These are phyloP conservation scores for Bombus haemorrhoidalis DNA, from an alignment of 1,140 invertebrate species.

Conservation along the genomic window DNA sequence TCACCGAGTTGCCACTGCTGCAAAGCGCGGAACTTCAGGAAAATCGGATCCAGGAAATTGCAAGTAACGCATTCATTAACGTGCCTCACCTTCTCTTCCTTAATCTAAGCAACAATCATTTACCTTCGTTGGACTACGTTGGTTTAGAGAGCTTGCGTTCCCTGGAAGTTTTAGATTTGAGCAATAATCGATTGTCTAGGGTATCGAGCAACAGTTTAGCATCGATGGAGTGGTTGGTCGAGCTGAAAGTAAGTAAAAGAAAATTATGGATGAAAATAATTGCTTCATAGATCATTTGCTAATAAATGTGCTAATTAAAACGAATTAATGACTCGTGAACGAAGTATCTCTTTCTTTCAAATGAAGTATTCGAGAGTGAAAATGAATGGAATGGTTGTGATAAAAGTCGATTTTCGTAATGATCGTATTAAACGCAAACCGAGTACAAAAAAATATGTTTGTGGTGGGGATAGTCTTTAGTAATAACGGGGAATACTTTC, in stretches of 20 bases:
- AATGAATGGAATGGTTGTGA: background rate
- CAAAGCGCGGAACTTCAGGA: constrained; percentile 91
- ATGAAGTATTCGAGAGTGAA: background rate
- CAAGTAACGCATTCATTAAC: constrained; percentile 89
- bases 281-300: background rate
- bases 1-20: constrained; percentile 89
- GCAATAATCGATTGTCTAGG: constrained; percentile 88
- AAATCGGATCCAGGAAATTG: constrained; percentile 87
- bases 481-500: constrained; percentile 71
- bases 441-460: background rate
- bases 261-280: background rate
- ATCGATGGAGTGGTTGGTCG: constrained; percentile 91
- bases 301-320: background rate
- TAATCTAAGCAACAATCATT: constrained; percentile 91
- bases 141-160: constrained; percentile 88
- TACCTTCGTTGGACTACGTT: constrained; percentile 87
- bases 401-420: constrained; percentile 20
- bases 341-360: background rate
- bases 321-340: background rate
- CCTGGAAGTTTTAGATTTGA: constrained; percentile 91
- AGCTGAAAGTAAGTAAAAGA: constrained; percentile 85
- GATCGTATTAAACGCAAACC: background rate
- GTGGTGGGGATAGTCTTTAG: constrained; percentile 35
- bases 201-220: constrained; percentile 86
- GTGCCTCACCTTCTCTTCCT: constrained; percentile 90